Percentiles rank a stretch among this genome's conserved stretches.
phyloP scores from a whole-genome alignment of 2,888 invertebrate species.

The Zaprionus bogoriensis region DNA sequence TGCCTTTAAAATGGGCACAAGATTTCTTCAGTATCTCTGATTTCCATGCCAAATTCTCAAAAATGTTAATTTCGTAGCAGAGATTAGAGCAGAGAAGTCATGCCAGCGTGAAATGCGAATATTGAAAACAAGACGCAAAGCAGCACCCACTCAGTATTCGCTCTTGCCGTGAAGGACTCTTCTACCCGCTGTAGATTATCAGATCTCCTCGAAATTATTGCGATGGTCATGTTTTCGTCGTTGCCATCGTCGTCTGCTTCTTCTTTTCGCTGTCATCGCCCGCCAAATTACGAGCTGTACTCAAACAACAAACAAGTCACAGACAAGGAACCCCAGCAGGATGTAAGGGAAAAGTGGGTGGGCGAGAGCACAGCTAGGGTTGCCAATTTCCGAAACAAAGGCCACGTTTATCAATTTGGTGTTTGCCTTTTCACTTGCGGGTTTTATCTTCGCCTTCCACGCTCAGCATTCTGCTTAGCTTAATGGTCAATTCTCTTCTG shows the following conservation, averaged over 20 bases:
- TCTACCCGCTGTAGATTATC: slow-evolving; percentile 58
- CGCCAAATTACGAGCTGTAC: slow-evolving; percentile 44
- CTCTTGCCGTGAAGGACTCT: slow-evolving; percentile 38
- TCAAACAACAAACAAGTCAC: slow-evolving; percentile 19
- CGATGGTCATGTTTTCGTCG: slow-evolving; percentile 36
- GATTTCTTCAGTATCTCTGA: not conserved
- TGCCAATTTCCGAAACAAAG: slow-evolving; percentile 28
- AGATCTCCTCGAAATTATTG: slow-evolving; percentile 57
- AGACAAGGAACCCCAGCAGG: not conserved
- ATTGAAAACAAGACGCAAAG: slow-evolving; percentile 7
- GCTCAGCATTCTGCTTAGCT: slow-evolving; percentile 38
- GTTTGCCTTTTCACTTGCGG: slow-evolving; percentile 51
- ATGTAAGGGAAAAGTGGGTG: too few relatives aligned
- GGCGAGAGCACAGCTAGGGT: not conserved
- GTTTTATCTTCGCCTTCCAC: slow-evolving; percentile 36
- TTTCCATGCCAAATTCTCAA: not conserved
- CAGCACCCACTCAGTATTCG: slow-evolving; percentile 23
- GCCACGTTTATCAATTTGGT: slow-evolving; percentile 61
- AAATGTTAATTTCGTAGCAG: not conserved
- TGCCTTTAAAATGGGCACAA: not conserved
- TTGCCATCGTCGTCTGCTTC: not conserved
- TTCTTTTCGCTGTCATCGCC: slow-evolving; percentile 25
- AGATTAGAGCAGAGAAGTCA: not conserved
- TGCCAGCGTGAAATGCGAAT: not conserved
- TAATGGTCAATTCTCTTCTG: slow-evolving; percentile 60